These are phyloP conservation scores for Actinopyga echinites DNA, from an alignment of 53 echinoderm and acorn worm species.

Conservation along the genomic window DNA sequence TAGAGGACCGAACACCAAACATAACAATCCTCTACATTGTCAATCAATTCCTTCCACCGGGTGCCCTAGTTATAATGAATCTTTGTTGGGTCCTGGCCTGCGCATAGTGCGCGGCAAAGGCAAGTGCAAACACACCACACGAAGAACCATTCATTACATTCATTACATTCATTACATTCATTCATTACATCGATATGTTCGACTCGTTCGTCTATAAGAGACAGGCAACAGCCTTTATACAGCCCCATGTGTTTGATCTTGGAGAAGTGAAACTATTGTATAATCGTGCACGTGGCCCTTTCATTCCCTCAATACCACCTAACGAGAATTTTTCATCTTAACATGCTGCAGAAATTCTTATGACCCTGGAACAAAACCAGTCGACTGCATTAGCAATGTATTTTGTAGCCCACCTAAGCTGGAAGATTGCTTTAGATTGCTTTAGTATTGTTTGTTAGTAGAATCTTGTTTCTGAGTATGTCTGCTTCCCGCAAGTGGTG, in stretches of 20 bases:
- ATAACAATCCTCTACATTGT: not conserved
- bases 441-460: too few species aligned
- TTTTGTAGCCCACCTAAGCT: not conserved
- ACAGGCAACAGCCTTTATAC: constrained; percentile 14
- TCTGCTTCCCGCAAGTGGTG: too few species aligned
- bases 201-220: not conserved
- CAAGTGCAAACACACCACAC: constrained; percentile 29
- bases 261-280: not conserved
- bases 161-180: too few species aligned
- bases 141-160: not conserved
- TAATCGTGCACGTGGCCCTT: not conserved
- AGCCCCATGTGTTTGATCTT: not conserved
- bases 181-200: not conserved
- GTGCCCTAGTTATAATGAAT: not conserved
- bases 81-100: not conserved
- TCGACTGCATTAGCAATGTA: not conserved
- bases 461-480: too few species aligned
- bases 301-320: not conserved
- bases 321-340: too few species aligned
- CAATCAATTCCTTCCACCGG: not conserved
- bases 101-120: constrained; percentile 15
- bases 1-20: not conserved
- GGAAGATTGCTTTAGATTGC: too few species aligned
- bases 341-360: too few species aligned
- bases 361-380: not conserved